A percentile compares a stretch with the other conserved stretches of the same genome.
Conservation (phyloP, 2,797 vertebrate genomes). For the Ispidina lecontei region DNA sequence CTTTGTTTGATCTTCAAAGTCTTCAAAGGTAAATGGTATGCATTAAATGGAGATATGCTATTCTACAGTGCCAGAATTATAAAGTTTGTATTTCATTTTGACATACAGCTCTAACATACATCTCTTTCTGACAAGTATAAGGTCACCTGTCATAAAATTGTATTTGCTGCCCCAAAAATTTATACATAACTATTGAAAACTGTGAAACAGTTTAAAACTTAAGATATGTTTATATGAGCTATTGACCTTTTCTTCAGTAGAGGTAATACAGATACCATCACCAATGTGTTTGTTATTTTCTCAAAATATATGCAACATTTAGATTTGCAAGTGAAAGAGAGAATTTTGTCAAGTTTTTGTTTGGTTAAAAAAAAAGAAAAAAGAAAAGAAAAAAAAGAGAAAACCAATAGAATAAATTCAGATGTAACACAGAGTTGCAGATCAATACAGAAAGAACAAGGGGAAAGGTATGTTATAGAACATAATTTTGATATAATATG, state of each 20-base stretch:
- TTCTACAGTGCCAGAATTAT: constrained; percentile 73
- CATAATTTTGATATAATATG: background rate
- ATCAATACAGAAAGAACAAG: background rate
- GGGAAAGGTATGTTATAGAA: background rate
- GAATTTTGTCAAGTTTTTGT: background rate
- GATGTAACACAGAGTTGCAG: background rate
- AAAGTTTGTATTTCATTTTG: constrained; percentile 82
- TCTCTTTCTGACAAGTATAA: constrained; percentile 81
- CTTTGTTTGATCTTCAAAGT: background rate
- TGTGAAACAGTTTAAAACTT: constrained; percentile 75
- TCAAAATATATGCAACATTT: background rate
- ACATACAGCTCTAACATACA: constrained; percentile 67
- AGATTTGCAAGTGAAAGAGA: background rate
- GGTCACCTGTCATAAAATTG: constrained; percentile 84
- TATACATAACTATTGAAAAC: constrained; percentile 79
- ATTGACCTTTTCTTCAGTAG: constrained; percentile 80
- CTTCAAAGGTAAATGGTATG: constrained; percentile 73
- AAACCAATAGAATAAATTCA: background rate
- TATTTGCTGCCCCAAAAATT: constrained; percentile 82
- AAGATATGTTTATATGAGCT: constrained; percentile 50
- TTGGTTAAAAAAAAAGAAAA: too few species aligned
- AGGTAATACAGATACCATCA: constrained; percentile 69
- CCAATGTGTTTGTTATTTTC: constrained; percentile 57
- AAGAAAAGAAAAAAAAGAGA: background rate
- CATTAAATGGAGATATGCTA: constrained; percentile 83